Conservation (phyloP, 2,888 invertebrate species). For the Drosophila leonis region DNA sequence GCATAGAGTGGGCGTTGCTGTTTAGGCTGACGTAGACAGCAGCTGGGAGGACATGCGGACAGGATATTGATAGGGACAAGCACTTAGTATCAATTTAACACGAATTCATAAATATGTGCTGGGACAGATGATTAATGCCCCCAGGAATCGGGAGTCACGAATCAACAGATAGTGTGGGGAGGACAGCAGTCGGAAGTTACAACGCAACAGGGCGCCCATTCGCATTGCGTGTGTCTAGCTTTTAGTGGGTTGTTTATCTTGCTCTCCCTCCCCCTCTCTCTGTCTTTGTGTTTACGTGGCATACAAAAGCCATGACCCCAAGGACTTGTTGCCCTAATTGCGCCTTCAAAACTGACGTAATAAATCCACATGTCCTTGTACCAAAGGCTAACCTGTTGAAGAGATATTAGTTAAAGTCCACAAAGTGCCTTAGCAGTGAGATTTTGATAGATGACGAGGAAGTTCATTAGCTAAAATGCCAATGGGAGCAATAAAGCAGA, state of each 20-base stretch:
- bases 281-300: not conserved
- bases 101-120: constrained; percentile 51
- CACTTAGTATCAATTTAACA: constrained; percentile 72
- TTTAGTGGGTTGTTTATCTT: not conserved
- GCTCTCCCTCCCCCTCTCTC: not conserved
- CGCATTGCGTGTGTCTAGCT: constrained; percentile 29
- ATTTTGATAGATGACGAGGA: not conserved
- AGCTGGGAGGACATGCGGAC: constrained; percentile 16
- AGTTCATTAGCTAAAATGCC: not conserved
- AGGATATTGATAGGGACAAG: constrained; percentile 62
- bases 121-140: constrained; percentile 55
- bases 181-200: not conserved
- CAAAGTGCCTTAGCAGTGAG: not conserved
- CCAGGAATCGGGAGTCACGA: not conserved
- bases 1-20: constrained; percentile 24
- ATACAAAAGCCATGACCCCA: constrained; percentile 14
- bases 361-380: constrained; percentile 20
- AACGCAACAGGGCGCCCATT: constrained; percentile 26
- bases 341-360: constrained; percentile 23
- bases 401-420: not conserved
- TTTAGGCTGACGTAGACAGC: constrained; percentile 5
- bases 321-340: constrained; percentile 48
- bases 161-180: not conserved
- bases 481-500: not conserved
- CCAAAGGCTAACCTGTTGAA: constrained; percentile 33